phyloP scores from a whole-genome alignment of 92 coral and sea anemone species.

The Parazoanthus atlanticus region DNA sequence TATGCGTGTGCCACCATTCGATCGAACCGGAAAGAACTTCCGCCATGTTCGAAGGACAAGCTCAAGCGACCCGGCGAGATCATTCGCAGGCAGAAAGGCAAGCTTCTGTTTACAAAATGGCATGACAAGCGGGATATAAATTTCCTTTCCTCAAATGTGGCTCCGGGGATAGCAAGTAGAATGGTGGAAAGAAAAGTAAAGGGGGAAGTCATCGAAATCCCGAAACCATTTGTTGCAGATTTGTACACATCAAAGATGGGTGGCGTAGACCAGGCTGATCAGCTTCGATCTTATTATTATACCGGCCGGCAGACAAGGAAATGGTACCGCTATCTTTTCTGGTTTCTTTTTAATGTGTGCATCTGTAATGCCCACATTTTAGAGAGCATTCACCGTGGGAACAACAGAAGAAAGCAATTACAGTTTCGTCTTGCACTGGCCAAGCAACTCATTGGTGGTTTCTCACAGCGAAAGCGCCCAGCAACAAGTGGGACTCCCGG shows the following conservation, averaged over 20 bases:
- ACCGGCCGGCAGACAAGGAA: background rate
- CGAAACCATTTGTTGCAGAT: background rate
- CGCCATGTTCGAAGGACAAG: too few species aligned
- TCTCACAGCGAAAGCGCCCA: background rate
- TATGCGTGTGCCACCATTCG: too few species aligned
- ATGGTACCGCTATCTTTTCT: background rate
- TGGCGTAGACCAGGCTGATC: background rate
- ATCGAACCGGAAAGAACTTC: too few species aligned
- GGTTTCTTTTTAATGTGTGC: background rate
- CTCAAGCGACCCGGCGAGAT: too few species aligned
- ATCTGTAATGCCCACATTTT: background rate
- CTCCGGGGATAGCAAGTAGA: too few species aligned
- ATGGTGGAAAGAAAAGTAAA: too few species aligned
- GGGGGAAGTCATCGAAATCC: too few species aligned
- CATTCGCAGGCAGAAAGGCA: too few species aligned
- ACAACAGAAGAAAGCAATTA: background rate
- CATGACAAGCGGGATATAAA: too few species aligned
- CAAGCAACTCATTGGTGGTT: background rate
- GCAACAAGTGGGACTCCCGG: background rate
- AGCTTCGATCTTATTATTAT: constrained; percentile 2
- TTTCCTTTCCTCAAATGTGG: too few species aligned
- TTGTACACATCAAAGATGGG: background rate
- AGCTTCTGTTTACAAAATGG: too few species aligned
- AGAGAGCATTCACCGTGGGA: background rate
- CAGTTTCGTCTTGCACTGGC: background rate